phyloP scores from a whole-genome alignment of 2,113 vertebrate species.

The Gila orcuttii region DNA sequence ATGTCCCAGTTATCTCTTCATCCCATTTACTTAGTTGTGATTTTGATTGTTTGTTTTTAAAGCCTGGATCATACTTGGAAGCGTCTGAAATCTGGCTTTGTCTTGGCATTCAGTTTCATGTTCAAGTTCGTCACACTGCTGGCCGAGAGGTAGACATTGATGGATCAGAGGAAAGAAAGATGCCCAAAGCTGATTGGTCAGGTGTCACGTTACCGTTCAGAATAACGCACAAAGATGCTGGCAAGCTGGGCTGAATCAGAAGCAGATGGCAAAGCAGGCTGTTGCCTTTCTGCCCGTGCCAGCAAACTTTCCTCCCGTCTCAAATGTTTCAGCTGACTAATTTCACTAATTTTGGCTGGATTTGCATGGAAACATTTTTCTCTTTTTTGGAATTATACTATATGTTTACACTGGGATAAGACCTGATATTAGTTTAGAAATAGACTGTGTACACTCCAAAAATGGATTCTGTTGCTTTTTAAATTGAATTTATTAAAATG shows the following conservation, averaged over 20 bases:
- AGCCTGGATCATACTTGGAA: slow-evolving; percentile 8
- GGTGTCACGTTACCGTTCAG: slow-evolving; percentile 63
- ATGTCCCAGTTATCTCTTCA: slow-evolving; percentile 4
- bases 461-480: neutral
- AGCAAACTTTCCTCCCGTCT: slow-evolving; percentile 58
- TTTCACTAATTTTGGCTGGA: slow-evolving; percentile 48
- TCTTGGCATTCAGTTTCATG: slow-evolving; percentile 35
- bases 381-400: slow-evolving; percentile 14
- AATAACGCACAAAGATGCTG: slow-evolving; percentile 59
- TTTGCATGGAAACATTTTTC: slow-evolving; percentile 34
- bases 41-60: slow-evolving; percentile 20
- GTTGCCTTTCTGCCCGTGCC: slow-evolving; percentile 58
- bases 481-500: slow-evolving; percentile 4
- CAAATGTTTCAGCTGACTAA: slow-evolving; percentile 45
- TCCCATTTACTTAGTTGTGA: neutral
- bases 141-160: slow-evolving; percentile 53
- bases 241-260: slow-evolving; percentile 64
- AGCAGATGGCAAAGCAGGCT: slow-evolving; percentile 68
- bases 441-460: neutral
- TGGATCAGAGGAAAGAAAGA: slow-evolving; percentile 57
- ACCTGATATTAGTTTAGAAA: neutral
- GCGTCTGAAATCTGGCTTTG: slow-evolving; percentile 10
- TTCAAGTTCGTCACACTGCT: slow-evolving; percentile 47
- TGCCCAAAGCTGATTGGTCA: slow-evolving; percentile 58
- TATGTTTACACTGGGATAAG: slow-evolving; percentile 12